Evolutionary conservation across 2,113 vertebrate species (phyloP).

Genomic region (Hystrix cristata): DNA sequence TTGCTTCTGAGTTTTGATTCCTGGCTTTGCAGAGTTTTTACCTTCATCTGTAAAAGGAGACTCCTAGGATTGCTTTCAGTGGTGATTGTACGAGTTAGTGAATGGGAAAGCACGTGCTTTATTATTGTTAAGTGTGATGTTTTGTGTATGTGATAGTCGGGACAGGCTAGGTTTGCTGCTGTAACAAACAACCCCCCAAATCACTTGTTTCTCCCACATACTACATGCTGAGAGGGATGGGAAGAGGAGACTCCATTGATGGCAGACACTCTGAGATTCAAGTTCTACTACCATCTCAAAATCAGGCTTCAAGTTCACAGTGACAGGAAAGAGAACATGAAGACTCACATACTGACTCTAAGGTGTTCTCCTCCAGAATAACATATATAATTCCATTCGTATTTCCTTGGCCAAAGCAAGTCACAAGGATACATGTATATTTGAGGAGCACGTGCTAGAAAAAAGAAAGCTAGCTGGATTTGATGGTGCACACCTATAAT

Average conservation of each 20-base stretch:
- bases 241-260: too few species aligned
- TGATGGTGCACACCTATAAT: not conserved
- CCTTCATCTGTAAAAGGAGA: not conserved
- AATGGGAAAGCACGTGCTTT: too few species aligned
- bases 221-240: not conserved
- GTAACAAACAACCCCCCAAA: not conserved
- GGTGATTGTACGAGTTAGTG: accelerated
- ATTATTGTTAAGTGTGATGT: too few species aligned
- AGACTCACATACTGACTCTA: accelerated
- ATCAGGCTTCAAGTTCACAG: not conserved
- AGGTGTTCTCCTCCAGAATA: accelerated
- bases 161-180: not conserved
- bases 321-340: not conserved
- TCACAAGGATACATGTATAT: not conserved
- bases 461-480: not conserved
- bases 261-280: not conserved
- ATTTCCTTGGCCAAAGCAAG: not conserved
- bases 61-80: not conserved
- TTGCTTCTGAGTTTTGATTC: not conserved
- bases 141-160: not conserved
- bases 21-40: not conserved
- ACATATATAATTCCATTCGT: not conserved
- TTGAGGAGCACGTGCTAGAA: not conserved
- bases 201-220: not conserved
- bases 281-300: not conserved